Evolutionary conservation across 2,113 vertebrate species (phyloP).

Genomic region (Panthera leo): DNA sequence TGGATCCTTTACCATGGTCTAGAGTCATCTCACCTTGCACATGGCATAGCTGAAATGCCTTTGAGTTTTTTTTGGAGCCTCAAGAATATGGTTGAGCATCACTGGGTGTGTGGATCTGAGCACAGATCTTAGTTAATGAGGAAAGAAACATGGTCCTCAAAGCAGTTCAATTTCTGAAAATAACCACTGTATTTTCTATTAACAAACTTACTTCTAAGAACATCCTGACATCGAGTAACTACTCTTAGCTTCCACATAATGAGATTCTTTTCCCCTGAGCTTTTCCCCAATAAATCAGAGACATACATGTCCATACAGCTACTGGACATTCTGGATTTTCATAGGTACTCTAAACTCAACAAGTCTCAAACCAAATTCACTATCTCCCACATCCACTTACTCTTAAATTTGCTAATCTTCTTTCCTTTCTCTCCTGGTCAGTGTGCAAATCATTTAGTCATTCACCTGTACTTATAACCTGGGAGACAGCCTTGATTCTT

Average conservation of each 20-base stretch:
- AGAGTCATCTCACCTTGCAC: not conserved
- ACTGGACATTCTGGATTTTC: not conserved
- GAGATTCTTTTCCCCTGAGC: not conserved
- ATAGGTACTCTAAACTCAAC: not conserved
- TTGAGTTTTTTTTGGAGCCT: conserved; percentile 3
- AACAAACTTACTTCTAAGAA: not conserved
- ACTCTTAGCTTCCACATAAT: not conserved
- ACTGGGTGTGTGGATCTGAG: not conserved
- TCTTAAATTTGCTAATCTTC: not conserved
- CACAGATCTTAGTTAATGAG: not conserved
- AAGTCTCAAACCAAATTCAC: not conserved
- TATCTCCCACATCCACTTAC: not conserved
- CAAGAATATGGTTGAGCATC: not conserved
- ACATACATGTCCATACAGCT: not conserved
- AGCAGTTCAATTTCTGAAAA: conserved; percentile 23
- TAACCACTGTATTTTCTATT: not conserved
- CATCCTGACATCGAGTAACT: not conserved
- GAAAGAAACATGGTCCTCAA: not conserved
- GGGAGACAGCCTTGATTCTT: not conserved
- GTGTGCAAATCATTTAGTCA: not conserved
- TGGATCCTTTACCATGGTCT: fast-evolving
- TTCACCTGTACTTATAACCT: not conserved
- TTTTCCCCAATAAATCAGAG: not conserved
- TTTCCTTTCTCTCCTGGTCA: not conserved
- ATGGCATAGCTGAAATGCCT: not conserved